phyloP scores from a whole-genome alignment of 2,888 invertebrate genomes.

The Ctenicera cuprea region DNA sequence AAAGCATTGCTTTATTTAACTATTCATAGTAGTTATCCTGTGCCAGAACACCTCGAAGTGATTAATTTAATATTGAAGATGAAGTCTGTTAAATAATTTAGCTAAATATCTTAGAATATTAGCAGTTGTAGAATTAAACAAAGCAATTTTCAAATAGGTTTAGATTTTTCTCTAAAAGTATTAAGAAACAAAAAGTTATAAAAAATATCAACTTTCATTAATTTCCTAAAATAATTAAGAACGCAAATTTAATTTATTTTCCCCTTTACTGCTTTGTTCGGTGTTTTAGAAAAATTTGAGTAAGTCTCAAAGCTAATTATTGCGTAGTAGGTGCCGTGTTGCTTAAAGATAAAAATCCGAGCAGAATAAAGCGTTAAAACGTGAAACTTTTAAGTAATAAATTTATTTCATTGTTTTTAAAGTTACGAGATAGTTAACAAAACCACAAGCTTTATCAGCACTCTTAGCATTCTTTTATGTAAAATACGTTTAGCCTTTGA shows the following conservation, averaged over 20 bases:
- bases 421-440: slow-evolving; percentile 32
- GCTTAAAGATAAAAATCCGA: slow-evolving; percentile 14
- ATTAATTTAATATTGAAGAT: too few species aligned
- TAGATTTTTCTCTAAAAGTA: neutral
- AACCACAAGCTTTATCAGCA: slow-evolving; percentile 27
- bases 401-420: slow-evolving; percentile 29
- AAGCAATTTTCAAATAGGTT: too few species aligned
- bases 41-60: too few species aligned
- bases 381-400: slow-evolving; percentile 30
- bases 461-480: slow-evolving; percentile 23
- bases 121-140: too few species aligned
- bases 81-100: too few species aligned
- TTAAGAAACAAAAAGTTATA: neutral
- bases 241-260: slow-evolving; percentile 13
- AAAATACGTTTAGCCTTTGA: slow-evolving; percentile 16
- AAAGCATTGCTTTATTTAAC: too few species aligned
- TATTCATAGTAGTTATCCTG: too few species aligned
- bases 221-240: slow-evolving; percentile 4
- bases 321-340: slow-evolving; percentile 3
- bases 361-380: slow-evolving; percentile 21
- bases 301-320: slow-evolving; percentile 19
- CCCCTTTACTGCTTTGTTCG: neutral
- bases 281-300: slow-evolving; percentile 8
- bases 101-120: too few species aligned
- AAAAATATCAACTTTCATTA: neutral